Percentiles rank a stretch among this genome's conserved stretches.
Evolutionary conservation across 2,797 vertebrate genomes (phyloP).

Genomic region (Falco concolor): DNA sequence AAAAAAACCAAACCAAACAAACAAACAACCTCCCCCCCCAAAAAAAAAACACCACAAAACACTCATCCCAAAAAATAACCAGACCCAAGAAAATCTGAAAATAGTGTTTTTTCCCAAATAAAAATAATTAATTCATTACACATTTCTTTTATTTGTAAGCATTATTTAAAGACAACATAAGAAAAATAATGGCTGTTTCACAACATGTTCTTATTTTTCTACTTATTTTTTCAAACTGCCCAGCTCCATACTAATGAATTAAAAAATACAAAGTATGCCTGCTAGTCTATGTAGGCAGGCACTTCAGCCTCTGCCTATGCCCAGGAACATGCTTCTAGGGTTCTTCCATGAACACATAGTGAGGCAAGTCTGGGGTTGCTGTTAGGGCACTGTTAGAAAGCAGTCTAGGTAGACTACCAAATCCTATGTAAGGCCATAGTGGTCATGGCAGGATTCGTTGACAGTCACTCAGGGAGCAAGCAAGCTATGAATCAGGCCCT

Average conservation of each 20-base stretch:
- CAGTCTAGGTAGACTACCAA: neutral
- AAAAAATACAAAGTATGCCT: neutral
- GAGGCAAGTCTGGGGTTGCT: neutral
- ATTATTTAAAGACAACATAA: neutral
- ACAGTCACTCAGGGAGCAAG: neutral
- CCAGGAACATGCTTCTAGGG: neutral
- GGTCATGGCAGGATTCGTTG: neutral
- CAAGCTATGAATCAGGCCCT: neutral
- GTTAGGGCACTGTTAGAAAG: neutral
- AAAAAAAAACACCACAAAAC: neutral
- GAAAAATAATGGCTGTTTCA: neutral
- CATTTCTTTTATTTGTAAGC: neutral
- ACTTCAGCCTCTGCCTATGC: neutral
- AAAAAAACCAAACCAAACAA: neutral
- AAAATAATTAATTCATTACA: neutral
- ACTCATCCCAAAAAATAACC: accelerated
- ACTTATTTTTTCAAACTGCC: neutral
- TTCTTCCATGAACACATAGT: neutral
- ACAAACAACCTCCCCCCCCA: neutral
- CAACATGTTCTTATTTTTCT: neutral
- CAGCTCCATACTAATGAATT: neutral
- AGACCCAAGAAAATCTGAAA: neutral
- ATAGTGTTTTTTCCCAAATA: accelerated
- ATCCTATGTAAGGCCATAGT: neutral
- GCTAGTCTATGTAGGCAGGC: neutral